Evolutionary conservation across 2,888 invertebrate genomes (phyloP), one percentile per base, ranked within the genome.

Genomic region (Drosophila colorata): DNA sequence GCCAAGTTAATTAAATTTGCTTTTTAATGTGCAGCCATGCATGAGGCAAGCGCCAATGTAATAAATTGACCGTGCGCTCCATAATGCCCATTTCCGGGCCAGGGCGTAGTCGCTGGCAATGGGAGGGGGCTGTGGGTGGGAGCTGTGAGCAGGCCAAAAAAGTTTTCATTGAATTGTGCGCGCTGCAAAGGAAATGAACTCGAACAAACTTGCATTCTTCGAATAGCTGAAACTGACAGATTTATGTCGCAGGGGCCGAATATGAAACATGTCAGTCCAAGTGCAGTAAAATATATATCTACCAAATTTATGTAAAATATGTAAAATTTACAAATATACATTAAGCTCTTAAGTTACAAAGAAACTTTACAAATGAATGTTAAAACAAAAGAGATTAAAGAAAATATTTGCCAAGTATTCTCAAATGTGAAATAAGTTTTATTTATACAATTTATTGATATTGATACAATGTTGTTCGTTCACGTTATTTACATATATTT

Each of bases 1-100:
- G 57, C 74, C 81, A 84, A 88, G 87, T 84, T 85, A 85, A 85
- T 85, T 85, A 85, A 85, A 85, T 88, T 87, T 82, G 69, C 72
- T 79, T 83, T 86, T 88, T 88, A 83, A 83, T 88, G 88, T 77
- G 64, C 86, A 88, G 83, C 69, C 88, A 88, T 83, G 88, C 83
- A 83, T 86, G 83, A 48, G 69, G 68, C 69, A 28, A 70, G 80
- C 78, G 80, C 67, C 77, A 80, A 79, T 63, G 78, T 69, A 83
- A 86, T 83, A 84, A 88, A 87, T 87, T 88, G 84, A 86, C 84
- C 85, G 79, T 79, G 65, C 43, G 49, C 71, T 46, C 37, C 82
- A 58, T 84, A 80, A 87, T 80, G 75, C 61, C 55, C 82, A 66
- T 65, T 61, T 79, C 69, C 71, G 52, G 61, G 52, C 5, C 41